phyloP scores from a whole-genome alignment of 2,888 invertebrate species.

The Protonemura montana region DNA sequence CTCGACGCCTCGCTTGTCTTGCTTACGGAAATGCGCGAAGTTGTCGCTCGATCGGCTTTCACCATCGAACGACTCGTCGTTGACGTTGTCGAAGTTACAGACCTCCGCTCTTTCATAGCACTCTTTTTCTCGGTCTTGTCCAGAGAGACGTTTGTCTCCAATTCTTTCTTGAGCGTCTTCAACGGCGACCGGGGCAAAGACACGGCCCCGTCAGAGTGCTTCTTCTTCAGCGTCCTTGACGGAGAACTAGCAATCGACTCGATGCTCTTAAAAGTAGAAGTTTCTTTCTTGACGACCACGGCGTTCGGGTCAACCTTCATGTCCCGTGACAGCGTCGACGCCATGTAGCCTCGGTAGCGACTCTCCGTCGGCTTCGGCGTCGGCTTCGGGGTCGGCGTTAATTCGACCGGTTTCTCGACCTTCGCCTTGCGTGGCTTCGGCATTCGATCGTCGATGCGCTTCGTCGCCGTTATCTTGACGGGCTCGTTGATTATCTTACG shows the following conservation, averaged over 20 bases:
- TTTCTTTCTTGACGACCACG: constrained; percentile 42
- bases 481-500: constrained; percentile 28
- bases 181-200: constrained; percentile 31
- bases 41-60: not conserved
- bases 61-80: not conserved
- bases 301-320: constrained; percentile 61
- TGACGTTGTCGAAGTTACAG: not conserved
- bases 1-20: constrained; percentile 15
- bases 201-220: constrained; percentile 24
- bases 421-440: constrained; percentile 18
- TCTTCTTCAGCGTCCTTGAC: constrained; percentile 16
- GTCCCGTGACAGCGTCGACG: constrained; percentile 66
- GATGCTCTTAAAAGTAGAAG: constrained; percentile 34
- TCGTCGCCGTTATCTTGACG: constrained; percentile 26
- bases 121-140: constrained; percentile 50
- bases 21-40: not conserved
- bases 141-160: constrained; percentile 41
- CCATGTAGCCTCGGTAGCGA: constrained; percentile 63
- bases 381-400: constrained; percentile 14
- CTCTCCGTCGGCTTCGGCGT: constrained; percentile 24
- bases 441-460: constrained; percentile 44
- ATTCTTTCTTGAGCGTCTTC: not conserved
- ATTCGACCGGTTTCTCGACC: constrained; percentile 13
- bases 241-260: constrained; percentile 35
- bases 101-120: not conserved